Percentiles rank a stretch among this genome's conserved stretches.
These are phyloP conservation scores for Dyspetes luteomarginatus DNA, from an alignment of 2,888 invertebrate genomes.

Conservation along the genomic window DNA sequence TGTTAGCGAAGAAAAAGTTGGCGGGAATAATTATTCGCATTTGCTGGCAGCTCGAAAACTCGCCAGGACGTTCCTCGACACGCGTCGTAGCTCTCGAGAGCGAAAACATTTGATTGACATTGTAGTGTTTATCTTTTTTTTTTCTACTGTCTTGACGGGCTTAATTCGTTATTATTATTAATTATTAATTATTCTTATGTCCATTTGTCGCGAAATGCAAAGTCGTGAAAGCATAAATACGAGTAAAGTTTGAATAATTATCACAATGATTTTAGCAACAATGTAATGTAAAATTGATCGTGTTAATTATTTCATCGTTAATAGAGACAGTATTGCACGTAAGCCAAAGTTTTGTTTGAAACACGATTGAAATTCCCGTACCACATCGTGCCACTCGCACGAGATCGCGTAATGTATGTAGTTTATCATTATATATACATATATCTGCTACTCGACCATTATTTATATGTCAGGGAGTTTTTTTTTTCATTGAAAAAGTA, in stretches of 20 bases:
- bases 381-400: conserved; percentile 56
- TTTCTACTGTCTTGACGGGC: neutral
- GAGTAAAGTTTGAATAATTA: neutral
- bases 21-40: conserved; percentile 48
- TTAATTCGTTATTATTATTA: conserved; percentile 15
- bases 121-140: conserved; percentile 28
- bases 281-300: neutral
- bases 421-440: neutral
- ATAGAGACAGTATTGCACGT: neutral
- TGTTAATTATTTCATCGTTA: no score
- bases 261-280: neutral
- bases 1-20: conserved; percentile 36
- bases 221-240: conserved; percentile 47
- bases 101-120: conserved; percentile 41
- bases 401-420: neutral
- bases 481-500: no score
- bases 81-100: conserved; percentile 68
- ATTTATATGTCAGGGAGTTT: neutral
- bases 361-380: conserved; percentile 37
- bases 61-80: conserved; percentile 54
- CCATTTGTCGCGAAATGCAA: neutral
- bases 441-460: neutral
- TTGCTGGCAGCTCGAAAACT: neutral
- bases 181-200: conserved; percentile 7
- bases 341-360: neutral